Evolutionary conservation across 2,113 vertebrate genomes (phyloP).

Genomic region (Crotalus helleri): DNA sequence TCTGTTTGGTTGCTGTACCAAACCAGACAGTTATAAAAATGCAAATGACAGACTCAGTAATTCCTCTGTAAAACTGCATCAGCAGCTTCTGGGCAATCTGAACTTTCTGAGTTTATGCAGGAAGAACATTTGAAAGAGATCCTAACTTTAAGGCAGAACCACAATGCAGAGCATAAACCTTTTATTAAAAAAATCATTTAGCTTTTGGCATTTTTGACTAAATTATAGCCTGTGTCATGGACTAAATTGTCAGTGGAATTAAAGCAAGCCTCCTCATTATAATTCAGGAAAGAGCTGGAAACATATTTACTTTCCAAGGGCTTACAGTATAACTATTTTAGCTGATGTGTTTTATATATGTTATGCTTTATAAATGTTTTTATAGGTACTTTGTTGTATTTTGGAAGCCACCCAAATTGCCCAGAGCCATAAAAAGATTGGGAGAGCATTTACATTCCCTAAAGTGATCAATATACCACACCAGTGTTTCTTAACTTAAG

Average conservation of each 20-base stretch:
- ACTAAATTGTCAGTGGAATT: neutral
- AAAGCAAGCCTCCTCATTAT: neutral
- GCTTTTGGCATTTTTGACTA: neutral
- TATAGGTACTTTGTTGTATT: neutral
- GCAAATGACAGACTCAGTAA: neutral
- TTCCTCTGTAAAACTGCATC: neutral
- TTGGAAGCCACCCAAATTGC: neutral
- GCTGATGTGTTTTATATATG: neutral
- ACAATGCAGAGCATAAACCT: neutral
- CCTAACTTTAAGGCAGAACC: neutral
- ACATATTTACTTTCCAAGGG: neutral
- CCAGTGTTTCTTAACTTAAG: neutral
- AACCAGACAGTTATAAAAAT: neutral
- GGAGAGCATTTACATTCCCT: neutral
- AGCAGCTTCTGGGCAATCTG: neutral
- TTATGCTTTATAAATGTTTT: neutral
- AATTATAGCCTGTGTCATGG: neutral
- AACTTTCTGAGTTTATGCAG: neutral
- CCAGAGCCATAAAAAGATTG: neutral
- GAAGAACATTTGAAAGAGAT: neutral
- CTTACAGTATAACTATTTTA: neutral
- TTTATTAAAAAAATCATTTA: neutral
- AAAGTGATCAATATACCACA: neutral
- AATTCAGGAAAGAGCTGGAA: neutral
- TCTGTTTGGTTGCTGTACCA: neutral